Evolutionary conservation across 2,797 vertebrate genomes (phyloP).

Genomic region (Anguilla marmorata): DNA sequence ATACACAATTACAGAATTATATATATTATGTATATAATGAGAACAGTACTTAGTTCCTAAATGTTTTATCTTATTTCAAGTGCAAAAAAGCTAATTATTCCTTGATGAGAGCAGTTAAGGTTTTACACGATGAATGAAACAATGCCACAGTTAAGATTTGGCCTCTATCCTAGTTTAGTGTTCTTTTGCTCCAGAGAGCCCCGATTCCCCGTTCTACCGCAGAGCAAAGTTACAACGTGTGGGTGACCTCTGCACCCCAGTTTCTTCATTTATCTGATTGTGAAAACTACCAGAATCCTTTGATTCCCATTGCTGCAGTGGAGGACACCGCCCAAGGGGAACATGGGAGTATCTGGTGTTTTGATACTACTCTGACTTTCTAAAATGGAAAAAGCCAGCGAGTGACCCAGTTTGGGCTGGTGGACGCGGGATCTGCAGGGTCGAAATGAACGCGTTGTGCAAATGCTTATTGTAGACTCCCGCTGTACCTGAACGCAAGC

Average conservation of each 20-base stretch:
- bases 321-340: background rate
- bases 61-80: slow-evolving; percentile 52
- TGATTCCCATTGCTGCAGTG: background rate
- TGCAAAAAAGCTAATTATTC: slow-evolving; percentile 66
- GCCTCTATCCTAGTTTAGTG: slow-evolving; percentile 47
- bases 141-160: slow-evolving; percentile 49
- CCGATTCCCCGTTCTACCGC: slow-evolving; percentile 49
- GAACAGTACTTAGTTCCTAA: slow-evolving; percentile 29
- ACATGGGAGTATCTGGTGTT: background rate
- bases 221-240: background rate
- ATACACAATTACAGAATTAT: slow-evolving; percentile 31
- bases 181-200: slow-evolving; percentile 55
- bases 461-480: background rate
- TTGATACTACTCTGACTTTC: background rate
- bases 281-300: background rate
- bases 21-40: slow-evolving; percentile 34
- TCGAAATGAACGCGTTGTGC: background rate
- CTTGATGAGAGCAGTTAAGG: slow-evolving; percentile 54
- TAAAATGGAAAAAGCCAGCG: background rate
- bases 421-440: background rate
- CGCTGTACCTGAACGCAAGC: background rate
- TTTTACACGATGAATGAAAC: slow-evolving; percentile 55
- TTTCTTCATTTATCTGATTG: slow-evolving; percentile 6
- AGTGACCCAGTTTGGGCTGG: background rate
- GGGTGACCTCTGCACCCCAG: background rate